phyloP scores from a whole-genome alignment of 2,797 vertebrate species.

The Mastacembelus armatus region DNA sequence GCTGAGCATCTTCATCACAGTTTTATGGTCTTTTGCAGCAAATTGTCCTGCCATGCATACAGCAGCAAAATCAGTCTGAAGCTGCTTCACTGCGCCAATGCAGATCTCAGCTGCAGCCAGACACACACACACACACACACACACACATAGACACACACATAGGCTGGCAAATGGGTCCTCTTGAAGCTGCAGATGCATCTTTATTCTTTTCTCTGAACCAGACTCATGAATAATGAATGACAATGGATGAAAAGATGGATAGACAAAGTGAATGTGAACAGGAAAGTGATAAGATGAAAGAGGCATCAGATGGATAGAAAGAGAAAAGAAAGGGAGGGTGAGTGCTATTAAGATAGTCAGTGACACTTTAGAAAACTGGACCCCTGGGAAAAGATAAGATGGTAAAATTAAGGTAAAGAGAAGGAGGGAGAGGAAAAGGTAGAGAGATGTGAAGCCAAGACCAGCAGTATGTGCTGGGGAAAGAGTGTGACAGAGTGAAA shows the following conservation, averaged over 20 bases:
- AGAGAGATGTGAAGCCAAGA: constrained; percentile 40
- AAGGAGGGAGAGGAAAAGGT: constrained; percentile 18
- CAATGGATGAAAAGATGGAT: constrained; percentile 29
- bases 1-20: neutral
- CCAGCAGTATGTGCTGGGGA: constrained; percentile 3
- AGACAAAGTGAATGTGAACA: constrained; percentile 34
- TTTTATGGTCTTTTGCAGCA: neutral
- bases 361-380: constrained; percentile 38
- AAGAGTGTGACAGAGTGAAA: neutral
- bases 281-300: constrained; percentile 32
- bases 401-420: neutral
- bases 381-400: constrained; percentile 9
- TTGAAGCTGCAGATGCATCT: constrained; percentile 57
- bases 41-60: neutral
- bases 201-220: constrained; percentile 41
- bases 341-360: constrained; percentile 15
- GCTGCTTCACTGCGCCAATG: constrained; percentile 24
- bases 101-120: constrained; percentile 9
- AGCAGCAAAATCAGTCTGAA: constrained; percentile 21
- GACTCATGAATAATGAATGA: constrained; percentile 73
- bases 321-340: constrained; percentile 1
- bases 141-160: constrained; percentile 14
- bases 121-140: constrained; percentile 21
- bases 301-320: constrained; percentile 19
- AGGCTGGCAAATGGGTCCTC: constrained; percentile 27